Evolutionary conservation across 2,113 vertebrate species (phyloP), one percentile per base, ranked within the genome.

Genomic region (Pluvianellus socialis): DNA sequence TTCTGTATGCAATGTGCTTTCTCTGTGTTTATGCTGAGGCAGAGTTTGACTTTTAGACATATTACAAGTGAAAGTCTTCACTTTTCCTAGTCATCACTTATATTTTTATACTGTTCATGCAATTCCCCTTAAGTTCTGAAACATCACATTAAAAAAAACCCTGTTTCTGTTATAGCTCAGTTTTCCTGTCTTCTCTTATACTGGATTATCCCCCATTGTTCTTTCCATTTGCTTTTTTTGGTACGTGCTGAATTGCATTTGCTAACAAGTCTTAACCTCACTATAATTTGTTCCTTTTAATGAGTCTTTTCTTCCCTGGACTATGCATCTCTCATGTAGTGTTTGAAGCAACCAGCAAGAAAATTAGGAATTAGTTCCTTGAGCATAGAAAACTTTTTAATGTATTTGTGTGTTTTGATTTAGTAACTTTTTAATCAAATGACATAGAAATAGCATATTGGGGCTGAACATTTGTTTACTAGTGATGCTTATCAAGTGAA

Each of bases 241-340:
- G 9, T 49, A 67, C 0, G 0, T 45, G 21, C 6, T 47, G 16
- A 82, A 67, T 52, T 67, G 10, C 7, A 58, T 82, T 66, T 40
- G 10, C 30, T 71, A 42, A 66, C 8, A 53, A 71, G 30, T 56
- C 27, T 81, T 61, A 82, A 32, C 14, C 24, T 59, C 56, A 42
- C 4, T 49, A 27, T 35, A 62, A 49, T 35, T 67, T 79, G 10
- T 24, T 79, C 4, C 55, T 91, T 55, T 7, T 61, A 44, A 50
- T 44, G 45, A 71, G 16, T n/a, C 28, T 63, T 33, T 65, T 79
- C 56, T 53, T 91, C 32, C 11, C 16, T 77, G 44, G 28, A 53
- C n/a, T 74, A 7, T 15, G 24, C 16, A 4, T 26, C 22, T 70
- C 10, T 45, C 40, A 42, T 18, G 5, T 2, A 40, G 4, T 52